Base-by-base conservation (phyloP, 2,888 invertebrate species). In the Tridacna gigas region DNA sequence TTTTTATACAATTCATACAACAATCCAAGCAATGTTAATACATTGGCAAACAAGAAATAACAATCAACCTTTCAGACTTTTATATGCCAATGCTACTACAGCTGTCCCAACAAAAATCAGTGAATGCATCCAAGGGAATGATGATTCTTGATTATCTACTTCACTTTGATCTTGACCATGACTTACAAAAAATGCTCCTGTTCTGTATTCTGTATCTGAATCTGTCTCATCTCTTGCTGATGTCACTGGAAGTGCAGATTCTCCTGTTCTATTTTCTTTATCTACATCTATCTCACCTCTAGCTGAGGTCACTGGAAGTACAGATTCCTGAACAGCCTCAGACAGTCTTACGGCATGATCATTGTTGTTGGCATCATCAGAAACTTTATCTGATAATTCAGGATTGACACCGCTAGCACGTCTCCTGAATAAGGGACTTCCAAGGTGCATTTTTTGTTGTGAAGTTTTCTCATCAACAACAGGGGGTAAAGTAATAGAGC, bases 71-170 rank as follows among this genome's bases (percentile, higher is more conserved):
- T 67, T 67, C 7, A 67, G n/a, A 37, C 67, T 45, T 67, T 18
- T 67, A 67, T 67, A 67, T 18, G 47, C 67, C 11, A 67, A 18
- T 45, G 67, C 67, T n/a, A n/a, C 20, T 7, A 67, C 45, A 67
- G 67, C 67, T n/a, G 37, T 37, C 9, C 67, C 67, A 20, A 56
- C 11, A 56, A 56, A 56, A 20, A 56, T 20, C 56, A 56, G 3
- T 56, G 56, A 56, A 3, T 56, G 15, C 56, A 56, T 56, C 56
- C 56, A 56, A 56, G 56, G 56, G 9, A 56, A 56, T 3, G 56
- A 56, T 15, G 20, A 15, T 20, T 20, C 56, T 20, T 56, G 15
- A 56, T 56, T 20, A 56, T 15, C 56, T 56, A 15, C 56, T 20
- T 56, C 20, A 56, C 20, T 56, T 56, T 56, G 18, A 56, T 56